Base-by-base conservation (phyloP, 92 coral and sea anemone species). In the Bergia sp. region DNA sequence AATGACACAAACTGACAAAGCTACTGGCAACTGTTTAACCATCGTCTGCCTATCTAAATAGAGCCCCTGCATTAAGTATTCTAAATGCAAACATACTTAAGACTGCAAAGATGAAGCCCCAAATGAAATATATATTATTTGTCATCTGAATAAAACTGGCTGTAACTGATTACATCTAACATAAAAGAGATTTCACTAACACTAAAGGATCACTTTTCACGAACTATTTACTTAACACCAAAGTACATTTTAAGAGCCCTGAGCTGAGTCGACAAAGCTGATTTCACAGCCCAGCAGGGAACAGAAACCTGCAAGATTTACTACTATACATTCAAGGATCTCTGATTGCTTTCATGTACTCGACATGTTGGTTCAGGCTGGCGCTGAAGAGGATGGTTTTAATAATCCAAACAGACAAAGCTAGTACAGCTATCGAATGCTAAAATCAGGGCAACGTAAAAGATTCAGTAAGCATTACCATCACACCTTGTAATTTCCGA, bases 391-490 rank as follows among this genome's bases (percentile, higher is more conserved):
- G 16, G 73, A 5, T 4, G 73, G 1, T 5, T 5, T 44, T 4
- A 42, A 65, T 18, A 23, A 44, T 16, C 29, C n/a, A 58, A 57
- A 20, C 16, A 40, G 64, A 42, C 57, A 82, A 29, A 29, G 29
- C 29, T 0, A 67, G 37, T 71, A 10, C 15, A 80, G 47, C 55
- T 53, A 61, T 77, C 20, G 1, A 18, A 71, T 1, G 37, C n/a
- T 65, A 21, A 73, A 72, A 44, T 38, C 47, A 36, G 36, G 10
- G 80, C 53, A 43, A 73, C 39, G 85, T 39, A 90, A 39, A 29
- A 53, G 11, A 41, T 40, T 66, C 29, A 44, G 86, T 44, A 42
- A 76, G 43, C 80, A 74, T 38, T 76, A 86, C 80, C 21, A 65
- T 67, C 80, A 81, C n/a, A 84, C 73, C 37, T 42, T 45, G 23